These are phyloP conservation scores for Girardinus metallicus DNA, from an alignment of 2,797 vertebrate genomes.

Conservation along the genomic window DNA sequence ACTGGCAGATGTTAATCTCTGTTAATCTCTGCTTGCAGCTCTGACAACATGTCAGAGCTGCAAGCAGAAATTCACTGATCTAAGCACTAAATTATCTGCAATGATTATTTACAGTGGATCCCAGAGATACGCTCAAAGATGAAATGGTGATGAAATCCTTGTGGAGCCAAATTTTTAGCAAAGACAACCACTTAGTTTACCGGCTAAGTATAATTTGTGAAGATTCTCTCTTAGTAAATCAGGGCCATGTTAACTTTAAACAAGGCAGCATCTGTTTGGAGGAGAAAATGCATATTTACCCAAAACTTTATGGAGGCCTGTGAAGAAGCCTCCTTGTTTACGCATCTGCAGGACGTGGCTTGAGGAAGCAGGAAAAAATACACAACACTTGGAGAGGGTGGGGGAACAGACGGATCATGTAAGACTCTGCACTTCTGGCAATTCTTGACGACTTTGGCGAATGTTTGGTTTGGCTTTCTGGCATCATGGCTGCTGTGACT, in stretches of 20 bases:
- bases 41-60: neutral
- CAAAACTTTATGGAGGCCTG: neutral
- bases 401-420: conserved; percentile 1
- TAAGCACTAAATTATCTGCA: neutral
- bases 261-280: conserved; percentile 52
- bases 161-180: neutral
- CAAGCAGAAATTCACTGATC: neutral
- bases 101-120: neutral
- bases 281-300: conserved; percentile 56
- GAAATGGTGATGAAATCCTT: neutral
- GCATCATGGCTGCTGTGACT: conserved; percentile 22
- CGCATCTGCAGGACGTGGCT: conserved; percentile 35
- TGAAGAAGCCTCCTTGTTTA: conserved; percentile 31
- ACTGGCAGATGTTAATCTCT: neutral
- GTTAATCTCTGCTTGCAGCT: too few relatives aligned
- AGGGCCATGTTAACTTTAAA: conserved; percentile 50
- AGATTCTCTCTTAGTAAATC: neutral
- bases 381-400: neutral
- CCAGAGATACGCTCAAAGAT: neutral
- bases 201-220: conserved; percentile 26
- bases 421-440: neutral
- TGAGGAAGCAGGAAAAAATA: conserved; percentile 42
- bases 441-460: conserved; percentile 23
- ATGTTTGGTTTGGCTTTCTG: conserved; percentile 47
- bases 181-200: conserved; percentile 32